Conservation (phyloP, 2,113 vertebrate species). For the Passer montanus region DNA sequence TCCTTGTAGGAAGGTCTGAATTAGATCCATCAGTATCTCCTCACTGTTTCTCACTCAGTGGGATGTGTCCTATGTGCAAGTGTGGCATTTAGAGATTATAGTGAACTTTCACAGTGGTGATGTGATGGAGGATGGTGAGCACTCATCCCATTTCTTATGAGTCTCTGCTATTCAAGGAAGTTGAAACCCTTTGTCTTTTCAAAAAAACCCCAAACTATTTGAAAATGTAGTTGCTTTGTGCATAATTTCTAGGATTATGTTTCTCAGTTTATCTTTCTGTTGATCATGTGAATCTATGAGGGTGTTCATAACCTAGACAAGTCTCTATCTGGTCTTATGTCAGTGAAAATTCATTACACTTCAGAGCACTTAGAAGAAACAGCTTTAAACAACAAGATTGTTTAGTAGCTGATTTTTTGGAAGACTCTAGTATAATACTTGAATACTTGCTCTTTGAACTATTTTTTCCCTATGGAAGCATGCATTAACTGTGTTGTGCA, state of each 20-base stretch:
- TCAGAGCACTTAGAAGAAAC: neutral
- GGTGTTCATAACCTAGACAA: neutral
- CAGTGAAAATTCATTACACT: neutral
- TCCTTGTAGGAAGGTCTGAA: neutral
- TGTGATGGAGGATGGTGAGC: neutral
- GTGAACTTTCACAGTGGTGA: neutral
- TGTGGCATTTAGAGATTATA: neutral
- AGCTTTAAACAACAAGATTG: neutral
- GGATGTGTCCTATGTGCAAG: accelerated
- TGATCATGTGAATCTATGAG: neutral
- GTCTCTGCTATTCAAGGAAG: neutral
- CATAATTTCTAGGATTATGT: neutral
- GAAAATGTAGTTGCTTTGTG: neutral
- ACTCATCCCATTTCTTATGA: neutral
- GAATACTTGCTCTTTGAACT: neutral
- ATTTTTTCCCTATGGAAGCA: neutral
- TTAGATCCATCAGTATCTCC: neutral
- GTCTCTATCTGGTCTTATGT: neutral
- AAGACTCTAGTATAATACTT: neutral
- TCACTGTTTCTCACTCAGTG: neutral
- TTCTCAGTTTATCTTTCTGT: neutral
- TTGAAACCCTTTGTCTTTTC: neutral
- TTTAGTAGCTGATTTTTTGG: neutral
- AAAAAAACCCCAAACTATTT: neutral
- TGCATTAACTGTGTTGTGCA: neutral